phyloP scores from a whole-genome alignment of 2,113 vertebrate species.

The Sphaerodactylus townsendi region DNA sequence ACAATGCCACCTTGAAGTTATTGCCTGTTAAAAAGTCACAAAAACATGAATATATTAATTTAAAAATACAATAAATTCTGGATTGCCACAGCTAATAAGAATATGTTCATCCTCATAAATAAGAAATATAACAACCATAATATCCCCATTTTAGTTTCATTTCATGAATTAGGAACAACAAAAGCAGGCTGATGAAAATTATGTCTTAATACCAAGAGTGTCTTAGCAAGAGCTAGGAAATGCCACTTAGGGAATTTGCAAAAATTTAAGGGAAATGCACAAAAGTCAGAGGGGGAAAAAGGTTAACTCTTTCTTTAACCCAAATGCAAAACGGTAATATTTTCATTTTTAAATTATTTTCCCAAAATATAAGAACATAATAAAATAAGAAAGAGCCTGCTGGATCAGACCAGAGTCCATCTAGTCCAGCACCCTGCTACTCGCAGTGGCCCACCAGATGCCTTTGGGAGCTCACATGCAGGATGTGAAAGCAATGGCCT shows the following conservation, averaged over 20 bases:
- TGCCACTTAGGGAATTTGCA: not conserved
- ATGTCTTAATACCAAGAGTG: slow-evolving; percentile 21
- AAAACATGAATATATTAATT: slow-evolving; percentile 63
- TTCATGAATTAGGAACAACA: slow-evolving; percentile 51
- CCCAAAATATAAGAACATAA: not conserved
- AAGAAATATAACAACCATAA: slow-evolving; percentile 54
- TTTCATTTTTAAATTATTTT: not conserved
- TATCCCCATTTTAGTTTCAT: slow-evolving; percentile 24
- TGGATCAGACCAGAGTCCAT: too few species aligned
- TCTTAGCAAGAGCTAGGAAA: slow-evolving; percentile 39
- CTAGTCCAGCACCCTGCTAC: too few species aligned
- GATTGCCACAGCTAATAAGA: slow-evolving; percentile 55
- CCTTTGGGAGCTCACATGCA: too few species aligned
- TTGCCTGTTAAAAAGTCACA: slow-evolving; percentile 70
- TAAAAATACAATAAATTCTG: slow-evolving; percentile 47
- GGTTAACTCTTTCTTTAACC: not conserved
- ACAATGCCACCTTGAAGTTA: slow-evolving; percentile 49
- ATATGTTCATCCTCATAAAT: slow-evolving; percentile 44
- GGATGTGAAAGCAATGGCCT: too few species aligned
- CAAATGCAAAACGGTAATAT: not conserved
- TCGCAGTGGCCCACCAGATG: too few species aligned
- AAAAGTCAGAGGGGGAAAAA: not conserved
- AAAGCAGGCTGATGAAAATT: slow-evolving; percentile 50
- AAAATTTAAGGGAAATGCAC: not conserved
- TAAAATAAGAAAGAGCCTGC: too few species aligned